A percentile compares a stretch with the other conserved stretches of the same genome.
These are phyloP conservation scores for Brachionus asplanchnoidis DNA, from an alignment of 1,140 invertebrate genomes.

Conservation along the genomic window DNA sequence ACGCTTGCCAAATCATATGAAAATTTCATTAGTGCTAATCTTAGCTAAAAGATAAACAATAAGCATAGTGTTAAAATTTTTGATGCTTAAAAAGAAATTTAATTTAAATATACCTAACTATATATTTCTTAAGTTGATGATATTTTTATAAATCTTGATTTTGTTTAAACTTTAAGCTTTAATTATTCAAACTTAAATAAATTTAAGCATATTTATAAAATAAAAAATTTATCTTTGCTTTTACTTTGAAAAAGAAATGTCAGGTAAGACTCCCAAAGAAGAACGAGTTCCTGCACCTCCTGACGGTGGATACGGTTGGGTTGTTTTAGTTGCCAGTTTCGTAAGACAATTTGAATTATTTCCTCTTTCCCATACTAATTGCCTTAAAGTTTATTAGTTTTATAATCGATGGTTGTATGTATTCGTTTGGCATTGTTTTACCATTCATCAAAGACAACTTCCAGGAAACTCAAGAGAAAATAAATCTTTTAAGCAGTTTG, in stretches of 20 bases:
- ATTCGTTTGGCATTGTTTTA: constrained; percentile 3
- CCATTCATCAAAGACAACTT: not conserved
- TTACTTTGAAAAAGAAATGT: not conserved
- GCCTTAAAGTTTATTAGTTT: not conserved
- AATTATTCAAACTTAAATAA: not conserved
- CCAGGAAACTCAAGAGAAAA: not conserved
- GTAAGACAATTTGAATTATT: not conserved
- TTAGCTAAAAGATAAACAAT: not conserved
- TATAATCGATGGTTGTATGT: constrained; percentile 41
- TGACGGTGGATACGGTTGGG: constrained; percentile 40
- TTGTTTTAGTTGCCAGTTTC: constrained; percentile 22
- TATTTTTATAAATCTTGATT: not conserved
- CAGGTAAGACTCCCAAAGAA: not conserved
- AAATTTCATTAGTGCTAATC: not conserved
- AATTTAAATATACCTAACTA: not conserved
- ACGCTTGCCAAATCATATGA: not conserved
- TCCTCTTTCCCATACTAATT: not conserved
- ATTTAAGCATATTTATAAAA: too few species aligned
- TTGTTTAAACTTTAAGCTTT: not conserved
- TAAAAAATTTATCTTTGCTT: not conserved
- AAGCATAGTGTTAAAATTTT: not conserved
- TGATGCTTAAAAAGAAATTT: not conserved
- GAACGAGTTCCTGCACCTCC: constrained; percentile 26
- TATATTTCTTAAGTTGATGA: not conserved
- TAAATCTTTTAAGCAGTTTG: constrained; percentile 10